phyloP scores from a whole-genome alignment of 53 echinoderm and acorn worm species.

The Paelopatides confundens region DNA sequence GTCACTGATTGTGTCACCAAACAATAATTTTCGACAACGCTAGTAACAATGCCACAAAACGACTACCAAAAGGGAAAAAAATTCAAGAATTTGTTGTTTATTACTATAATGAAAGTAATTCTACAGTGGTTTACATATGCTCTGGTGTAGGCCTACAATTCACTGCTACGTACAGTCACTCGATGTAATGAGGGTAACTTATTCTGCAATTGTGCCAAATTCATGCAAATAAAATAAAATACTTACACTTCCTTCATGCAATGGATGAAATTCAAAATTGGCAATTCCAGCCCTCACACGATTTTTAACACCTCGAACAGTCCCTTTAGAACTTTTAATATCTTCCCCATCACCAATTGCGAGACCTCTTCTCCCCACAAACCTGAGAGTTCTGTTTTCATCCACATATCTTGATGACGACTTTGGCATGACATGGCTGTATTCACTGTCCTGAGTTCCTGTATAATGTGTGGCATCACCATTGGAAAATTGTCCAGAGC shows the following conservation, averaged over 20 bases:
- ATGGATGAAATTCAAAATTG: slow-evolving; percentile 87
- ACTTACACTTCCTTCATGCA: slow-evolving; percentile 56
- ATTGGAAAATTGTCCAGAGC: slow-evolving; percentile 17
- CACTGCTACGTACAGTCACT: no score
- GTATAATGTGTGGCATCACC: background rate
- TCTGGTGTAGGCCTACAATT: no score
- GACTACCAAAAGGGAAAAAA: no score
- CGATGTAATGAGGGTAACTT: no score
- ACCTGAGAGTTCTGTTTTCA: slow-evolving; percentile 87
- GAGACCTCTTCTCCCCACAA: slow-evolving; percentile 87
- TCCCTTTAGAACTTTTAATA: slow-evolving; percentile 84
- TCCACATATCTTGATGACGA: slow-evolving; percentile 37
- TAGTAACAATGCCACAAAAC: no score
- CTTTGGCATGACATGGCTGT: slow-evolving; percentile 26
- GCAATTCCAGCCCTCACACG: slow-evolving; percentile 92
- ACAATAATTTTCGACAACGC: no score
- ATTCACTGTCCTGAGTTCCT: background rate
- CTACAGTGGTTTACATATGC: no score
- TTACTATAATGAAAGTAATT: no score
- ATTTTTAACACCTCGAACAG: slow-evolving; percentile 91
- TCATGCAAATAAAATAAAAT: background rate
- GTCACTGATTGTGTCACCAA: no score
- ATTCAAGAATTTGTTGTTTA: no score
- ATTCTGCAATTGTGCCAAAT: no score
- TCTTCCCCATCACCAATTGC: slow-evolving; percentile 87